phyloP scores from a whole-genome alignment of 2,797 vertebrate species.

The Tympanoctomys barrerae region DNA sequence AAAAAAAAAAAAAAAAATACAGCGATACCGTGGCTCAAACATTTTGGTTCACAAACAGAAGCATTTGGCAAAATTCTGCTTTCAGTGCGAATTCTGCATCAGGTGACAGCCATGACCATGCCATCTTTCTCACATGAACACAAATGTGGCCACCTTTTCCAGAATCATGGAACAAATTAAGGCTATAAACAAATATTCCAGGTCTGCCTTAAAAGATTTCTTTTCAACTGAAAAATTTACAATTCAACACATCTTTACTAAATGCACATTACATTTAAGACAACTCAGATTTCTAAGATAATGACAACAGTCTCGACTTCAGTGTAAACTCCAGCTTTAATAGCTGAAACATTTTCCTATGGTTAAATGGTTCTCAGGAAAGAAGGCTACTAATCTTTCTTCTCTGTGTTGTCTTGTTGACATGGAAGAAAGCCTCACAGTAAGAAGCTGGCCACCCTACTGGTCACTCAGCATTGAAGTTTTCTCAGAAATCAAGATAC shows the following conservation, averaged over 20 bases:
- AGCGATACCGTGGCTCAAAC: neutral
- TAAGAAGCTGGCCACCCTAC: neutral
- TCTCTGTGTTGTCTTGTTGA: neutral
- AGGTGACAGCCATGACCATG: neutral
- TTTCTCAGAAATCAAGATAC: neutral
- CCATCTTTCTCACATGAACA: neutral
- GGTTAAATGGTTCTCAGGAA: neutral
- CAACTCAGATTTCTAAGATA: neutral
- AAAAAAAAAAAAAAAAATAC: neutral
- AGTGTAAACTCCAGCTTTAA: neutral
- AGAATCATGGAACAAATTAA: neutral
- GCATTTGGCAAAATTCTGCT: neutral
- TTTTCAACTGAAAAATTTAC: constrained; percentile 2
- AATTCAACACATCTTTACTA: neutral
- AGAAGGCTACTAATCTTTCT: too few relatives aligned
- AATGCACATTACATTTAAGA: neutral
- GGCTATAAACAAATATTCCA: neutral
- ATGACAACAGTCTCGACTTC: neutral
- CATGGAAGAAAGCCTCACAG: neutral
- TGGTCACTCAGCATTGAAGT: neutral
- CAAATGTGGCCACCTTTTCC: neutral
- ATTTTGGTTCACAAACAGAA: neutral
- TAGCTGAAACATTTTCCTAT: neutral
- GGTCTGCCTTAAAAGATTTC: neutral
- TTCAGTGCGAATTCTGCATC: neutral